Conservation (phyloP, 2,113 vertebrate genomes). For the Anoura caudifer region DNA sequence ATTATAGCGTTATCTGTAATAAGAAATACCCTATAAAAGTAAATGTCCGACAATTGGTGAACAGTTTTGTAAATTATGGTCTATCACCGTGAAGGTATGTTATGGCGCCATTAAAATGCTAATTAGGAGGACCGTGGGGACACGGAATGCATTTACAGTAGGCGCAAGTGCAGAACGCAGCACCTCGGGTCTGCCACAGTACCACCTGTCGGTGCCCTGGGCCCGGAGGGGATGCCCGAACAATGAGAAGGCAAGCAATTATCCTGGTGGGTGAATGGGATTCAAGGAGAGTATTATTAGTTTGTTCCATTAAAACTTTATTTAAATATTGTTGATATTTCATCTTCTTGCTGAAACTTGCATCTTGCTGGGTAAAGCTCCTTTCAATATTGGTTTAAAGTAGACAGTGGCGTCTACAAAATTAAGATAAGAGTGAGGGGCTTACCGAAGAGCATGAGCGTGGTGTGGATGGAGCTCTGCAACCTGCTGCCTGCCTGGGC, state of each 20-base stretch:
- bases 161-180: background rate
- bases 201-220: background rate
- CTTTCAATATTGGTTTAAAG: background rate
- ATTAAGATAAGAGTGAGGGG: background rate
- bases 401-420: background rate
- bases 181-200: background rate
- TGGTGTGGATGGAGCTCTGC: accelerated
- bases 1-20: background rate
- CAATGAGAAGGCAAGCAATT: background rate
- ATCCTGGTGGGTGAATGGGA: background rate
- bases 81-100: background rate
- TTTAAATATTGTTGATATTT: background rate
- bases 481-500: background rate
- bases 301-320: background rate
- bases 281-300: background rate
- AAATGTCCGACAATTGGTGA: slow-evolving; percentile 36
- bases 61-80: slow-evolving; percentile 46
- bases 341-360: background rate
- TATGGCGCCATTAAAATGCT: slow-evolving; percentile 40
- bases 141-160: background rate
- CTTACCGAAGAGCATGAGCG: accelerated
- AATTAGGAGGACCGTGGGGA: slow-evolving; percentile 36
- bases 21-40: slow-evolving; percentile 37
- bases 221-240: background rate
- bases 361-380: background rate